A percentile compares a stretch with the other conserved stretches of the same genome.
phyloP scores from a whole-genome alignment of 2,888 invertebrate species.

The Sisyra nigra region DNA sequence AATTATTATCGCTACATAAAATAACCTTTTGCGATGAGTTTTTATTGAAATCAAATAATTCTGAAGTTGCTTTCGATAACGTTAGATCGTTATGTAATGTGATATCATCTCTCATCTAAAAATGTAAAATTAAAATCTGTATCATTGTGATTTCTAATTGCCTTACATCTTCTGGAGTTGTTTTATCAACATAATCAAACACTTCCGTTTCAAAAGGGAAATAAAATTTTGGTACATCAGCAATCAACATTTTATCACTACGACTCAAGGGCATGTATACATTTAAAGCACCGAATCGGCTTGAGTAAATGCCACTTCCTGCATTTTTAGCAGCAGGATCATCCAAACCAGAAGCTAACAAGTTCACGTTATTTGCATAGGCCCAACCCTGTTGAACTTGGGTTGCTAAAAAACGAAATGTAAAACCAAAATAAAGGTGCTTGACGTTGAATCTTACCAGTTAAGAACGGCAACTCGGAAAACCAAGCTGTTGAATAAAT shows the following conservation, averaged over 20 bases:
- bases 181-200: not conserved
- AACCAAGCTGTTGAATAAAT: conserved; percentile 37
- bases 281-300: conserved; percentile 10
- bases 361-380: conserved; percentile 15
- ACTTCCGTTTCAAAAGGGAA: too few species aligned
- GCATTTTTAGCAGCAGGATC: conserved; percentile 13
- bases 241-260: conserved; percentile 5
- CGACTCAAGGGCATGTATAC: conserved; percentile 6
- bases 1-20: too few species aligned
- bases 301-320: conserved; percentile 17
- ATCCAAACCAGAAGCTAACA: conserved; percentile 15
- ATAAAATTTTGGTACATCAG: conserved; percentile 2
- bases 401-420: conserved; percentile 16
- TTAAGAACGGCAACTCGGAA: conserved; percentile 33
- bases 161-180: not conserved
- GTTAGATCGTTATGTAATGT: not conserved
- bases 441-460: conserved; percentile 19
- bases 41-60: too few species aligned
- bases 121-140: not conserved
- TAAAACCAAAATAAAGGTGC: too few species aligned
- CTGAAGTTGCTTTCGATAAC: too few species aligned
- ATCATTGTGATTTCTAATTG: not conserved
- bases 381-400: conserved; percentile 17
- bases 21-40: too few species aligned
- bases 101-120: not conserved